A percentile compares a stretch with the other conserved stretches of the same genome.
Conservation (phyloP, 2,113 vertebrate genomes). For the Bubo blakistoni region DNA sequence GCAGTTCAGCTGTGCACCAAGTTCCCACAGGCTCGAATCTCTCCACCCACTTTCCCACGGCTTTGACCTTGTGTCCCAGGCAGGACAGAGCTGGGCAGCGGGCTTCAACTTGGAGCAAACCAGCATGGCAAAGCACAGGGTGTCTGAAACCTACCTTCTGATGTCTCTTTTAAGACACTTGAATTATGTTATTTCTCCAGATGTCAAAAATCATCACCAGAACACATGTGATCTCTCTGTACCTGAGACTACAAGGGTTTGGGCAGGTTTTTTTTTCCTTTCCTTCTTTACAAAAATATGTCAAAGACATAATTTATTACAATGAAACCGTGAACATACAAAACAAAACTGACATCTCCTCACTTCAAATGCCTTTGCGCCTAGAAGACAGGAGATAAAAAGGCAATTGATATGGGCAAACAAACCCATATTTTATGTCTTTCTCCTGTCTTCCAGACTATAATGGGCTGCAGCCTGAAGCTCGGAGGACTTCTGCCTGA, state of each 20-base stretch:
- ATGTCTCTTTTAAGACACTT: not conserved
- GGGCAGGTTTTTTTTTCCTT: not conserved
- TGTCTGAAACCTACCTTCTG: not conserved
- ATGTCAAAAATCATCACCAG: not conserved
- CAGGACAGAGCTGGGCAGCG: not conserved
- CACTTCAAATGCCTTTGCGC: constrained; percentile 45
- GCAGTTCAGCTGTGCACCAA: too few species aligned
- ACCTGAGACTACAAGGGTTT: constrained; percentile 21
- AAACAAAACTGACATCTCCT: constrained; percentile 55
- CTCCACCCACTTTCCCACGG: not conserved
- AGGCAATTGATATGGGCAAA: constrained; percentile 59
- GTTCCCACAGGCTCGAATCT: not conserved
- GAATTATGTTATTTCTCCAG: not conserved
- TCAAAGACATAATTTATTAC: constrained; percentile 60
- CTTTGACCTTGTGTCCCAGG: not conserved
- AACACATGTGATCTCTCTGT: not conserved
- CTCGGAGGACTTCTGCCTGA: constrained; percentile 23
- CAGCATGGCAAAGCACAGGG: not conserved
- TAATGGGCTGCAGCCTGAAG: constrained; percentile 16
- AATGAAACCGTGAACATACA: constrained; percentile 5
- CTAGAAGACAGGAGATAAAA: constrained; percentile 55
- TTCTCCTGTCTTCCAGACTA: not conserved
- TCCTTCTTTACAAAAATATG: constrained; percentile 8
- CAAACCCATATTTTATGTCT: constrained; percentile 56
- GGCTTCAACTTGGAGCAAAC: not conserved